Evolutionary conservation across 2,888 invertebrate species (phyloP), one percentile per base, ranked within the genome.

Genomic region (Pimpla rufipes): DNA sequence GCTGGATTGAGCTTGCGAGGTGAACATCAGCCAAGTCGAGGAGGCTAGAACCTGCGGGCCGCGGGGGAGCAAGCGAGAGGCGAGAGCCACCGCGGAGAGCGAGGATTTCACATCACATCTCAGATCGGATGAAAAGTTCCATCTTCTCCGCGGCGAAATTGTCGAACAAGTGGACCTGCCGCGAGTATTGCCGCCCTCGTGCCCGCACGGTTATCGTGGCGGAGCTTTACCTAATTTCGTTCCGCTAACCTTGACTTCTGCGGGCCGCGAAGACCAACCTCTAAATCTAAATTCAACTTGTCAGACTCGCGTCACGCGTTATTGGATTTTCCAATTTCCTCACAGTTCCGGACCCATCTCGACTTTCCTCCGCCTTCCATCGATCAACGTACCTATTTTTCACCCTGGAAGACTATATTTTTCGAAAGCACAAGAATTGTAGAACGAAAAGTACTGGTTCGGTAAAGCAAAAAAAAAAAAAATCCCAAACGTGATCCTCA

Each of bases 151-250:
- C 57, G 29, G 29, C 13, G 57, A 57, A 35, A 57, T 57, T 11
- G 13, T 4, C 13, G 29, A 29, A 57, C 18, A n/a, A 57, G 57
- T 29, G 57, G 16, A 57, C 11, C 11, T 5, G 55, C 55, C 18
- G 10, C 18, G 18, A 29, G 21, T 29, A 10, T 2, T 52, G 8
- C 13, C 7, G 18, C 16, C 5, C 21, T 21, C 16, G 21, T 21
- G 23, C 13, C 40, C 40, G 6, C 40, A 16, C 16, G 59, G 57
- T 74, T 42, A 40, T 13, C 13, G 70, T 62, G 50, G 57, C 4
- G 13, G n/a, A 45, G 67, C 57, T 79, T 74, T 74, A n/a, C n/a
- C n/a, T n/a, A 79, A 74, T 79, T 74, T 59, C 59, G 50, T 18
- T 40, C 11, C 47, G 47, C 40, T 29, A 74, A 79, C 55, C 64